Conservation (phyloP, 2,797 vertebrate species). For the Dipus sagitta region DNA sequence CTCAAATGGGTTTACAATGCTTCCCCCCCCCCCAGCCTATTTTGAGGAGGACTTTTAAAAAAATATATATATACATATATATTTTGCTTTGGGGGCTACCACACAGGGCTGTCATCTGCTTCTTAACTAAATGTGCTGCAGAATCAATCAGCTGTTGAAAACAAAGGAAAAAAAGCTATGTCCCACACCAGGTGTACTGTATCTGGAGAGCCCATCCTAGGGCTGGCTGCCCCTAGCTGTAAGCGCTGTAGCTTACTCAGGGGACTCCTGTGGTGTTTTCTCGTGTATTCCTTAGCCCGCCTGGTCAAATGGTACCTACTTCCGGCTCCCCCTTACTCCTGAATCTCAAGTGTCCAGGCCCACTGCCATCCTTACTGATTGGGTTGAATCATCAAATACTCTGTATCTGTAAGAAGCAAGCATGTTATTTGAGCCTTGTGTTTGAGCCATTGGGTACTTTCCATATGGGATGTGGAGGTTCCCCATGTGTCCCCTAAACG, state of each 20-base stretch:
- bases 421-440: not conserved
- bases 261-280: not conserved
- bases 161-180: not conserved
- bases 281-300: not conserved
- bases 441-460: slow-evolving; percentile 33
- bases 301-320: not conserved
- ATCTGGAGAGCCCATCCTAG: not conserved
- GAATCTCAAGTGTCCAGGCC: not conserved
- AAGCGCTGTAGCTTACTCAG: not conserved
- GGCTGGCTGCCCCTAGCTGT: not conserved
- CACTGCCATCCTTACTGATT: not conserved
- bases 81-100: not conserved
- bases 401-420: not conserved
- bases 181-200: not conserved
- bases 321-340: not conserved
- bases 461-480: not conserved
- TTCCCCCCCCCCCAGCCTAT: not conserved
- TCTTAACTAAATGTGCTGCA: slow-evolving; percentile 5
- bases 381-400: not conserved
- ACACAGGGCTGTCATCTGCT: not conserved
- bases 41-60: not conserved
- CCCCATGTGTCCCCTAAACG: not conserved
- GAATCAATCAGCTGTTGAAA: not conserved
- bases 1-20: not conserved
- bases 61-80: too few species aligned